Conservation (phyloP, 1,140 invertebrate species). For the Lanistes nyassanus region DNA sequence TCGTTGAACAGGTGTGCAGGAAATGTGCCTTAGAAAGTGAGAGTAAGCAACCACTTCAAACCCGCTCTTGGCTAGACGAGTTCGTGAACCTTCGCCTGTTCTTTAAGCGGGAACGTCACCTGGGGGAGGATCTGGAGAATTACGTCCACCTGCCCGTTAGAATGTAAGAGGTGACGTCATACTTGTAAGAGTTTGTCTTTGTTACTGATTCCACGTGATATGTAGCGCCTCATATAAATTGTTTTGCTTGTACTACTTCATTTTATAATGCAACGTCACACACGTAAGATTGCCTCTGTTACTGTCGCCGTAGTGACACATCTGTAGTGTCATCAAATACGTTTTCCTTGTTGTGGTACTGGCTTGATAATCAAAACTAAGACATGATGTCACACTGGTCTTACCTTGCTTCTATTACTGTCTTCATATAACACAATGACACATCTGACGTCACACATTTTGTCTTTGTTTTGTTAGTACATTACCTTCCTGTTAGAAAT, state of each 20-base stretch:
- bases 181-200: neutral
- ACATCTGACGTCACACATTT: too few species aligned
- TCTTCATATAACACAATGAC: too few species aligned
- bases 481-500: too few species aligned
- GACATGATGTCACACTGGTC: too few species aligned
- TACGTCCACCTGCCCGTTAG: constrained; percentile 10
- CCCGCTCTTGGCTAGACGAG: constrained; percentile 11
- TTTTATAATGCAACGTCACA: too few species aligned
- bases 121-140: neutral
- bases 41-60: neutral
- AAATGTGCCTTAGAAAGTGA: constrained; percentile 17
- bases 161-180: constrained; percentile 5
- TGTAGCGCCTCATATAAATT: neutral
- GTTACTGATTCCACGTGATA: neutral
- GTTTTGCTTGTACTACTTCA: too few species aligned
- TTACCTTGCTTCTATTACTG: too few species aligned
- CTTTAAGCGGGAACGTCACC: constrained; percentile 20
- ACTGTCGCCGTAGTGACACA: neutral
- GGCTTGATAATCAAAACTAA: too few species aligned
- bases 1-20: constrained; percentile 13
- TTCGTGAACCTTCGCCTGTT: constrained; percentile 8
- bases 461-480: too few species aligned
- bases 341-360: too few species aligned
- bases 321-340: too few species aligned
- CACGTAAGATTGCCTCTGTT: neutral